A percentile compares a stretch with the other conserved stretches of the same genome.
phyloP scores from a whole-genome alignment of 2,888 invertebrate genomes.

The Coremacera marginata region DNA sequence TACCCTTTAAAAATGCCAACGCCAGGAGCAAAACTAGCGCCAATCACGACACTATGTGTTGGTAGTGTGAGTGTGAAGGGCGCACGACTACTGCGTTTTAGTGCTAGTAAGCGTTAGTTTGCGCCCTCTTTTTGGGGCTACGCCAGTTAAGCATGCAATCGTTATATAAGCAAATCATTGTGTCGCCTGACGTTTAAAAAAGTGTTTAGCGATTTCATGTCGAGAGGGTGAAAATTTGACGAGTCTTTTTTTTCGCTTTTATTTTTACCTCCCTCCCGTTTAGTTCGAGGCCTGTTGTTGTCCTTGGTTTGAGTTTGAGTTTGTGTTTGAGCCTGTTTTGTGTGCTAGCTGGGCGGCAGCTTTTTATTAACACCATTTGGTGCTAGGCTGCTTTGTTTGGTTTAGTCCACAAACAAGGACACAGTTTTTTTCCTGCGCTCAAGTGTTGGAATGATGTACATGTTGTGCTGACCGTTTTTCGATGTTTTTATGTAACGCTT shows the following conservation, averaged over 20 bases:
- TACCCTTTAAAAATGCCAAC: conserved; percentile 33
- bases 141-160: conserved; percentile 24
- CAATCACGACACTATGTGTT: conserved; percentile 10
- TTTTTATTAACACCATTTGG: conserved; percentile 36
- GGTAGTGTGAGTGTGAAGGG: not conserved
- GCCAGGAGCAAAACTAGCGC: conserved; percentile 25
- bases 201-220: conserved; percentile 43
- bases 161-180: conserved; percentile 29
- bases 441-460: conserved; percentile 27
- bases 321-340: not conserved
- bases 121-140: not conserved
- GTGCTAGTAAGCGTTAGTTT: not conserved
- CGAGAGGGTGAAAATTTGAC: conserved; percentile 55
- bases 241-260: conserved; percentile 37
- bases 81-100: no score
- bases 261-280: not conserved
- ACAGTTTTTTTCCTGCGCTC: not conserved
- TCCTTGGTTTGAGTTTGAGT: conserved; percentile 35
- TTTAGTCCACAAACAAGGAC: conserved; percentile 6
- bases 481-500: conserved; percentile 46
- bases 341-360: conserved; percentile 7
- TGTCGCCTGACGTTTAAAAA: conserved; percentile 41
- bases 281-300: not conserved
- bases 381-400: conserved; percentile 16
- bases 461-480: not conserved